Evolutionary conservation across 2,797 vertebrate genomes (phyloP).

Genomic region (Lithobates sylvaticus): DNA sequence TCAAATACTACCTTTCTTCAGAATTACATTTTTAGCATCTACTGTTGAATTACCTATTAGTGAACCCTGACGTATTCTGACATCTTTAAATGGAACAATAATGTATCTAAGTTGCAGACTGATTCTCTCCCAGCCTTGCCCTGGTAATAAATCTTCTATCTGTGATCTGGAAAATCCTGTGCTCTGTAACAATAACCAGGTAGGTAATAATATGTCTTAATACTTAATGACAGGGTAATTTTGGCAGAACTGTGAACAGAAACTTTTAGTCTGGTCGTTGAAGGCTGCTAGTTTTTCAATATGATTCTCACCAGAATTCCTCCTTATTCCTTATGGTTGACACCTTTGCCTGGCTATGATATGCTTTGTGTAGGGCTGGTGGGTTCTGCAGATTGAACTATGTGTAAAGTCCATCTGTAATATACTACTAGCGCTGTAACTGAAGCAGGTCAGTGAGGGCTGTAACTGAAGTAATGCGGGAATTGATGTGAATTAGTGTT

Average conservation of each 20-base stretch:
- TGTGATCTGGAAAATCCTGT: not conserved
- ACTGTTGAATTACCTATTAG: not conserved
- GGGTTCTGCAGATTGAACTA: not conserved
- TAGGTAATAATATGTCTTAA: conserved; percentile 9
- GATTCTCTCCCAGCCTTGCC: too few relatives aligned
- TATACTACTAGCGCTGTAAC: not conserved
- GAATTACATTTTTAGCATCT: not conserved
- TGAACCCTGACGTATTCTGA: not conserved
- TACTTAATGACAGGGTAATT: conserved; percentile 20
- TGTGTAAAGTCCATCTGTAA: conserved; percentile 6
- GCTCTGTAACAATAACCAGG: not conserved
- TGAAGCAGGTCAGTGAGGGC: conserved; percentile 14
- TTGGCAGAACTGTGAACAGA: conserved; percentile 10
- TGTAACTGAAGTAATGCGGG: conserved; percentile 12
- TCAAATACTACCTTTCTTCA: not conserved
- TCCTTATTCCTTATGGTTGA: not conserved
- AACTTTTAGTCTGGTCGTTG: not conserved
- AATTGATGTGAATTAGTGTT: conserved; percentile 30
- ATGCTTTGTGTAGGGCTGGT: not conserved
- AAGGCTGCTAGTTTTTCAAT: not conserved
- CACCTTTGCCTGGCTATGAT: not conserved
- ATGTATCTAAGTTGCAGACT: not conserved
- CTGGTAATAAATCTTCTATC: not conserved
- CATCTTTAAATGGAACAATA: not conserved
- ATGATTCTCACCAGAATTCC: not conserved